Percentiles rank a stretch among this genome's conserved stretches.
These are phyloP conservation scores for Drosophila ironensis DNA, from an alignment of 1,140 invertebrate genomes.

Conservation along the genomic window DNA sequence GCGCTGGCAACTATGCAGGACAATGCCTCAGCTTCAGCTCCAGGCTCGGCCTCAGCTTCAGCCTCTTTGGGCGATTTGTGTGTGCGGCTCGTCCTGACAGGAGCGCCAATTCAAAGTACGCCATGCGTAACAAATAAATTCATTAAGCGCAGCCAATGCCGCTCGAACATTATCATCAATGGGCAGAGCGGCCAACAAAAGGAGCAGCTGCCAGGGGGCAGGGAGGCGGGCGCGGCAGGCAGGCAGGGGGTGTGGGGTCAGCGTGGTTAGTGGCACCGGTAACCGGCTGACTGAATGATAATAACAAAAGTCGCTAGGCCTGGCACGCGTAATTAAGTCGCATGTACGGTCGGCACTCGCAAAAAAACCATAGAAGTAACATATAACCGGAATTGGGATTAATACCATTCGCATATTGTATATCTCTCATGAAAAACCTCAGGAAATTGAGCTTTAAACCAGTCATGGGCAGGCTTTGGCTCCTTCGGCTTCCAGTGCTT, in stretches of 20 bases:
- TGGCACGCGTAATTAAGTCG: conserved; percentile 76
- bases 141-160: conserved; percentile 86
- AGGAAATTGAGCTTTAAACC: too few species aligned
- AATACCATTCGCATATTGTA: too few species aligned
- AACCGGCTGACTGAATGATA: conserved; percentile 69
- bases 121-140: conserved; percentile 82
- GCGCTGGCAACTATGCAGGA: conserved; percentile 59
- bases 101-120: conserved; percentile 75
- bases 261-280: conserved; percentile 28
- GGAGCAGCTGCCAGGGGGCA: conserved; percentile 6
- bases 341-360: conserved; percentile 43
- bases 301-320: conserved; percentile 72
- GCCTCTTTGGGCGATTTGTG: background rate
- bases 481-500: too few species aligned
- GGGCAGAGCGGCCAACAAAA: conserved; percentile 39
- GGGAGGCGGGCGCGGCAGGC: background rate
- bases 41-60: background rate
- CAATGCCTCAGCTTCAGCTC: conserved; percentile 32
- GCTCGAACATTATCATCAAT: conserved; percentile 71
- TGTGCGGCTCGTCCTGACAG: conserved; percentile 27
- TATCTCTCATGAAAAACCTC: too few species aligned
- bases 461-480: too few species aligned
- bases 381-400: too few species aligned
- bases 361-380: too few species aligned
- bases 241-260: conserved; percentile 6